These are phyloP conservation scores for Macrotus californicus DNA, from an alignment of 2,113 vertebrate genomes.

Conservation along the genomic window DNA sequence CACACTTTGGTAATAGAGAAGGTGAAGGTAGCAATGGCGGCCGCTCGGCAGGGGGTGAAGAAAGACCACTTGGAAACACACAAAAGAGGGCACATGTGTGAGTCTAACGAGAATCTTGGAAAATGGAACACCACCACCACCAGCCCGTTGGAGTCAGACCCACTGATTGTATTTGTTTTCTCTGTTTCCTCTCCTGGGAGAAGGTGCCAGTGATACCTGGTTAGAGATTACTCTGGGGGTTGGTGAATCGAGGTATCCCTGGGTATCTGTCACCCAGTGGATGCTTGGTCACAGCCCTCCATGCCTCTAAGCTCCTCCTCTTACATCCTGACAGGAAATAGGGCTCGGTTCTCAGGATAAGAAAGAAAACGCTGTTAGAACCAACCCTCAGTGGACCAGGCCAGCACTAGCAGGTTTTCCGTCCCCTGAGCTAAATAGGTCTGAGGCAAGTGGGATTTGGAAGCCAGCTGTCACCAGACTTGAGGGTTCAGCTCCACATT, in stretches of 20 bases:
- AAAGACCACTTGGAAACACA: fast-evolving
- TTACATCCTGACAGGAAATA: fast-evolving
- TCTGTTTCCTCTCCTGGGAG: neutral
- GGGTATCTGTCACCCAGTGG: fast-evolving
- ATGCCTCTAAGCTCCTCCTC: too few species aligned
- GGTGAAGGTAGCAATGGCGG: fast-evolving
- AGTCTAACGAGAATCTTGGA: too few species aligned
- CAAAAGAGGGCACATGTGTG: fast-evolving
- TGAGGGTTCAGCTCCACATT: neutral
- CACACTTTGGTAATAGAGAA: fast-evolving
- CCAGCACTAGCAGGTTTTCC: fast-evolving
- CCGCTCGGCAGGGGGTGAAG: fast-evolving
- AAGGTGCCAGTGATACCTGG: fast-evolving
- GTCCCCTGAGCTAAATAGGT: fast-evolving
- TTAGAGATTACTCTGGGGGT: too few species aligned
- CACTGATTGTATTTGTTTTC: fast-evolving
- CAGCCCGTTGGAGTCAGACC: too few species aligned
- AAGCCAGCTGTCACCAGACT: neutral
- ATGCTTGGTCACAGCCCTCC: neutral
- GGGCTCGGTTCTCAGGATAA: neutral
- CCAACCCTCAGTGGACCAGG: fast-evolving
- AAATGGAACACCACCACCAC: too few species aligned
- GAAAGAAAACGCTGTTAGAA: neutral
- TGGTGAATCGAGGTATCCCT: fast-evolving
- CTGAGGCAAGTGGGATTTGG: fast-evolving